A percentile compares a stretch with the other conserved stretches of the same genome.
Conservation (phyloP, 2,113 vertebrate genomes). For the Oncorhynchus keta region DNA sequence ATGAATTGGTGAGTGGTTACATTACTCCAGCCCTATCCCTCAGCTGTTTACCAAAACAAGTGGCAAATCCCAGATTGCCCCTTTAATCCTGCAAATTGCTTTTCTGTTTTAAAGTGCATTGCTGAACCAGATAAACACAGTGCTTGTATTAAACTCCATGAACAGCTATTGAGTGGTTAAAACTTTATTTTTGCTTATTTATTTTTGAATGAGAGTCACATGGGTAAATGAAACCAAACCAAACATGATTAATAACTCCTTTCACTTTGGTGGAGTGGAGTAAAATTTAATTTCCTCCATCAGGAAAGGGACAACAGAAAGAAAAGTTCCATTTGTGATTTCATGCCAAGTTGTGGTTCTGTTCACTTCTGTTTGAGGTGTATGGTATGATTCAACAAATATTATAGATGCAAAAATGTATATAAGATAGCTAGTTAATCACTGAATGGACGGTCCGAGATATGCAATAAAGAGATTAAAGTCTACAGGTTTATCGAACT, state of each 20-base stretch:
- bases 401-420: too few relatives aligned
- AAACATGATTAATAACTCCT: slow-evolving; percentile 14
- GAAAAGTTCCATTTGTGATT: neutral
- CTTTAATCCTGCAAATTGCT: neutral
- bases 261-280: slow-evolving; percentile 16
- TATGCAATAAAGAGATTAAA: too few relatives aligned
- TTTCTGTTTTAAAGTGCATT: neutral
- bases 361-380: neutral
- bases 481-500: too few relatives aligned
- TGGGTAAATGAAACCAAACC: neutral
- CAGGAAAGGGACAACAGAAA: neutral
- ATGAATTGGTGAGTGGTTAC: too few relatives aligned
- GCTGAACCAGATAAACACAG: neutral
- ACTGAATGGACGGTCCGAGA: too few relatives aligned
- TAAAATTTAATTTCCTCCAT: neutral
- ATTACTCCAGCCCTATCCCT: too few relatives aligned
- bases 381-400: neutral
- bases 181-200: slow-evolving; percentile 38
- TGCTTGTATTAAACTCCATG: too few relatives aligned
- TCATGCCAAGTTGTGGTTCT: neutral
- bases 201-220: slow-evolving; percentile 16
- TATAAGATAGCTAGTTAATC: too few relatives aligned
- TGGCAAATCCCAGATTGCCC: neutral
- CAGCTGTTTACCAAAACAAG: neutral
- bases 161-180: neutral